A percentile compares a stretch with the other conserved stretches of the same genome.
phyloP scores from a whole-genome alignment of 2,113 vertebrate species.

The Notothenia rossii region DNA sequence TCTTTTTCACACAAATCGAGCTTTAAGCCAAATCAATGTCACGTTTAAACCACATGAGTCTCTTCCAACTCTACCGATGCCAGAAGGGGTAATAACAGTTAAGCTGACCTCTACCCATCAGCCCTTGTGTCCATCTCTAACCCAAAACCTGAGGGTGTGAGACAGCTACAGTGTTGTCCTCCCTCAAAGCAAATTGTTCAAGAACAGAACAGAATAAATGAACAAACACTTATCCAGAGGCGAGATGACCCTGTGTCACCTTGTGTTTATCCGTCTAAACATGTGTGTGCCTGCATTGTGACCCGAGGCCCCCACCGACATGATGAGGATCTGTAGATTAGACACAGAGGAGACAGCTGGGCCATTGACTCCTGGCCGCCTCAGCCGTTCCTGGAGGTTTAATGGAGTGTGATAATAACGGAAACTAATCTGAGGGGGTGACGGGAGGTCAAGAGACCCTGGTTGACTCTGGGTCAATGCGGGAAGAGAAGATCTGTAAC shows the following conservation, averaged over 20 bases:
- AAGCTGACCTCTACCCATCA: not conserved
- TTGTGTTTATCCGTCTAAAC: not conserved
- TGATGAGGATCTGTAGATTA: constrained; percentile 52
- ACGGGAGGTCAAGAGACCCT: constrained; percentile 64
- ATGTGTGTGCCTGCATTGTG: constrained; percentile 10
- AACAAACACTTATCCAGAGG: constrained; percentile 7
- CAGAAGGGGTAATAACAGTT: not conserved
- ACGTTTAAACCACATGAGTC: not conserved
- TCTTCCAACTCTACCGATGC: not conserved
- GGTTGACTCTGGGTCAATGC: constrained; percentile 49
- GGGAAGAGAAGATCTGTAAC: constrained; percentile 32
- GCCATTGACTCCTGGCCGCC: constrained; percentile 43
- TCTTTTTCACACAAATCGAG: not conserved
- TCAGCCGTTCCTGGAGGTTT: constrained; percentile 52
- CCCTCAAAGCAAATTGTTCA: constrained; percentile 13
- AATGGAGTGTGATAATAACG: constrained; percentile 71
- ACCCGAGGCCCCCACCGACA: constrained; percentile 16
- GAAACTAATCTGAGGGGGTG: constrained; percentile 58
- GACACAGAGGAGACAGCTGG: constrained; percentile 64
- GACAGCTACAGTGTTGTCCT: not conserved
- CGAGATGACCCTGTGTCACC: not conserved
- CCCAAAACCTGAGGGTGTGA: not conserved
- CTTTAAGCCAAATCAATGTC: not conserved
- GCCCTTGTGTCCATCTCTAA: not conserved
- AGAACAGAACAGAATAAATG: constrained; percentile 12